Evolutionary conservation across 2,888 invertebrate species (phyloP).

Genomic region (Gastrophysa polygoni): DNA sequence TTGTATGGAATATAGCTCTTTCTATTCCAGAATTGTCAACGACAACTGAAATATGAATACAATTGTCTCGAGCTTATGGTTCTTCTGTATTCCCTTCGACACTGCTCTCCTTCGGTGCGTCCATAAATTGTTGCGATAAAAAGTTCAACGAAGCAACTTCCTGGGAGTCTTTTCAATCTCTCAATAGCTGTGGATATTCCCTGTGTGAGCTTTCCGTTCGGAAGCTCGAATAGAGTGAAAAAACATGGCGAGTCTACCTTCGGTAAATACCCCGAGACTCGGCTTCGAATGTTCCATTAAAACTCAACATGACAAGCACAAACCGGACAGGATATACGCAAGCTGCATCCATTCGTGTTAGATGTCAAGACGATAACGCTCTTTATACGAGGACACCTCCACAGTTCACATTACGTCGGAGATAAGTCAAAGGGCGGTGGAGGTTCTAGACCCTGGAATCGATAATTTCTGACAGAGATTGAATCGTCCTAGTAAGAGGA

Average conservation of each 20-base stretch:
- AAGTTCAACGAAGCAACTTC: too few relatives aligned
- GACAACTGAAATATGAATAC: too few relatives aligned
- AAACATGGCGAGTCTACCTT: conserved; percentile 22
- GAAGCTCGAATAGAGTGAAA: conserved; percentile 25
- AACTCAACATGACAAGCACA: conserved; percentile 24
- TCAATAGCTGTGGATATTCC: not conserved
- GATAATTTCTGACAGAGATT: too few relatives aligned
- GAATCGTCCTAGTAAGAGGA: too few relatives aligned
- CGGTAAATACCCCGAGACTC: conserved; percentile 29
- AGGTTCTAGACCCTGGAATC: too few relatives aligned
- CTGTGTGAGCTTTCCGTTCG: not conserved
- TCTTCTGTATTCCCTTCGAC: too few relatives aligned
- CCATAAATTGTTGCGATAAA: too few relatives aligned
- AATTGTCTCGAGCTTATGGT: too few relatives aligned
- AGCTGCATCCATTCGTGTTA: conserved; percentile 36
- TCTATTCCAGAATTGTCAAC: too few relatives aligned
- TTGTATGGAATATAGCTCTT: too few relatives aligned
- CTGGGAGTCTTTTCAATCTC: not conserved
- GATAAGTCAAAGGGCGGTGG: too few relatives aligned
- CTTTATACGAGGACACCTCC: not conserved
- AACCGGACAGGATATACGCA: conserved; percentile 30
- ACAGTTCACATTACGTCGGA: not conserved
- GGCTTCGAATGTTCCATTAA: conserved; percentile 40
- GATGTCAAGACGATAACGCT: conserved; percentile 5
- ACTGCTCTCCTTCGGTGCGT: too few relatives aligned